Evolutionary conservation across 2,888 invertebrate species (phyloP).

Genomic region (Anthophora plumipes): DNA sequence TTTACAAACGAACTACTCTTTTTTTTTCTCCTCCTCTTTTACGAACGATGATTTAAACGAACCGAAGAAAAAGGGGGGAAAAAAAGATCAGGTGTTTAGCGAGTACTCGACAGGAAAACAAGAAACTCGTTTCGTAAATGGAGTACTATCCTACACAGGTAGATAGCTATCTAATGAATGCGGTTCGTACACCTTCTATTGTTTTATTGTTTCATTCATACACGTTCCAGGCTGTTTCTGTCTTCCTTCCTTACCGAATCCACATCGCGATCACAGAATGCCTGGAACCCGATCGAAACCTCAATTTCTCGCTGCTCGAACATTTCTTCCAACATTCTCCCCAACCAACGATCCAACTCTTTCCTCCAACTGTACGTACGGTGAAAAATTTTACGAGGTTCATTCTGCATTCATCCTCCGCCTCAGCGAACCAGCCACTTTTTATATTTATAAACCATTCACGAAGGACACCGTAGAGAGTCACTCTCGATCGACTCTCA

Average conservation of each 20-base stretch:
- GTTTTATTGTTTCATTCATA: conserved; percentile 37
- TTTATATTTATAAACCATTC: conserved; percentile 22
- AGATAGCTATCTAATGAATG: conserved; percentile 27
- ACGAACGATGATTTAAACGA: not conserved
- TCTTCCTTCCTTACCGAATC: conserved; percentile 2
- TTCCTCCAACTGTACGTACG: not conserved
- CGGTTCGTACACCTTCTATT: conserved; percentile 21
- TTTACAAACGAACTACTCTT: not conserved
- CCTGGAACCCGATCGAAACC: not conserved
- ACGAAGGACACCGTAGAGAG: not conserved
- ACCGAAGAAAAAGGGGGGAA: not conserved
- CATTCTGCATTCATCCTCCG: conserved; percentile 13
- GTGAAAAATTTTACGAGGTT: not conserved
- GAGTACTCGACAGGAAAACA: conserved; percentile 4
- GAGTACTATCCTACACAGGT: not conserved
- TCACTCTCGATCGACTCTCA: not conserved
- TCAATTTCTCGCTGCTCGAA: not conserved
- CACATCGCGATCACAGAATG: not conserved
- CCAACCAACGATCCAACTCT: not conserved
- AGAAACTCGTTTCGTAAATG: conserved; percentile 28
- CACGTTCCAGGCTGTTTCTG: conserved; percentile 2
- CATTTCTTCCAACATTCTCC: not conserved
- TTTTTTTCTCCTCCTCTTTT: too few relatives aligned
- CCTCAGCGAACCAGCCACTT: not conserved
- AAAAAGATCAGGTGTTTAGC: not conserved